phyloP scores from a whole-genome alignment of 2,113 vertebrate species.

The Lophotis ruficrista region DNA sequence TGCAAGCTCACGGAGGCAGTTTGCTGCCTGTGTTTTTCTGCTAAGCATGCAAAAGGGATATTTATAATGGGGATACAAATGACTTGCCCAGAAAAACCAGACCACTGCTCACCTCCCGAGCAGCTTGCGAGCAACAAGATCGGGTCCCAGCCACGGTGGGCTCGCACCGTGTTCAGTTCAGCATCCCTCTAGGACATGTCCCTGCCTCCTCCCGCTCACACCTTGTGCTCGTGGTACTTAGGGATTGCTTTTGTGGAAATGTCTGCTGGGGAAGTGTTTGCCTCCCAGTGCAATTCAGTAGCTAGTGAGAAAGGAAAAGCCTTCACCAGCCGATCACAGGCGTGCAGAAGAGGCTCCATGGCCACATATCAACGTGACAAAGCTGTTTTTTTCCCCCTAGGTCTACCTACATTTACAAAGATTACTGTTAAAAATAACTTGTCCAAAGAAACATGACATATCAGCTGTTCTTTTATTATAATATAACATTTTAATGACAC shows the following conservation, averaged over 20 bases:
- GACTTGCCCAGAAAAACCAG: neutral
- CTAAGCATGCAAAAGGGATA: neutral
- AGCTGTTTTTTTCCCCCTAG: accelerated
- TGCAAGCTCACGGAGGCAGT: neutral
- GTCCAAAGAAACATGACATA: neutral
- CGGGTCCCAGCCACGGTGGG: neutral
- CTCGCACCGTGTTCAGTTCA: accelerated
- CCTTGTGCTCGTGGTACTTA: accelerated
- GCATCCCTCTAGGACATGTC: neutral
- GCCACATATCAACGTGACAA: neutral
- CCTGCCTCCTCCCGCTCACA: neutral
- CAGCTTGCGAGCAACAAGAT: accelerated
- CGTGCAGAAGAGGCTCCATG: accelerated
- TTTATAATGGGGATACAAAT: neutral
- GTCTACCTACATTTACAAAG: neutral
- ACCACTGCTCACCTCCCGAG: neutral
- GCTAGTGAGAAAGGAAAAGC: neutral
- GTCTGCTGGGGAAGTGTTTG: neutral
- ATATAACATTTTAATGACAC: neutral
- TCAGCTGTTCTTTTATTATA: neutral
- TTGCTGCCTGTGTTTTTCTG: neutral
- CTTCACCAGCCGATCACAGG: neutral
- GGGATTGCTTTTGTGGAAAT: neutral
- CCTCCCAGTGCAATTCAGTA: neutral
- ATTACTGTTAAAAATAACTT: neutral